Percentiles rank a stretch among this genome's conserved stretches.
Evolutionary conservation across 2,797 vertebrate species (phyloP).

Genomic region (Sparidentex hasta): DNA sequence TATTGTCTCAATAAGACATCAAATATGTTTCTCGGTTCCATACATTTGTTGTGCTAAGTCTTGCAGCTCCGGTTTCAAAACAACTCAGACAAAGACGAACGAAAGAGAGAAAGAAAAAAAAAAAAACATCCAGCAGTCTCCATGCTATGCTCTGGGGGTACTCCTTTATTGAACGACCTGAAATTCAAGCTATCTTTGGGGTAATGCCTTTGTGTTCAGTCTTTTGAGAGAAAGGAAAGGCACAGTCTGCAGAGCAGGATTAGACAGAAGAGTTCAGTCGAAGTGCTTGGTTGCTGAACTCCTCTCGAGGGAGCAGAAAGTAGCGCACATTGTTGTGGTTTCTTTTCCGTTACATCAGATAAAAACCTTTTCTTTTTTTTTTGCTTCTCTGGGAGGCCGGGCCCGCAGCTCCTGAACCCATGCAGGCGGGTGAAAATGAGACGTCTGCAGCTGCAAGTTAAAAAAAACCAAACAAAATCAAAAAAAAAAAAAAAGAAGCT

Average conservation of each 20-base stretch:
- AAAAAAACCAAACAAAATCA: not conserved
- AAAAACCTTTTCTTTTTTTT: constrained; percentile 31
- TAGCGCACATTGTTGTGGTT: constrained; percentile 69
- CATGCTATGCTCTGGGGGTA: constrained; percentile 31
- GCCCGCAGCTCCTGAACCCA: constrained; percentile 58
- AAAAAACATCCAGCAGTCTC: constrained; percentile 16
- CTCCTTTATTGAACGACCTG: constrained; percentile 60
- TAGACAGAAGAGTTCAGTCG: constrained; percentile 67
- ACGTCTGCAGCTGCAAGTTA: constrained; percentile 47
- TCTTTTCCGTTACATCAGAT: constrained; percentile 77
- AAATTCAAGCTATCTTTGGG: constrained; percentile 71
- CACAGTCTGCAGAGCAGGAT: constrained; percentile 70
- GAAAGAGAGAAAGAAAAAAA: not conserved
- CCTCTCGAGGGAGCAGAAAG: constrained; percentile 65
- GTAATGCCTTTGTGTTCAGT: constrained; percentile 69
- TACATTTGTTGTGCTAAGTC: constrained; percentile 12
- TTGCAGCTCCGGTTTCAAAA: constrained; percentile 32
- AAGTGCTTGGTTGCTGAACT: constrained; percentile 74
- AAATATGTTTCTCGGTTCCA: constrained; percentile 19
- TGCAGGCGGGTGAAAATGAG: constrained; percentile 41
- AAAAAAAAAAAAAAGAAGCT: not conserved
- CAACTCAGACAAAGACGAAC: constrained; percentile 3
- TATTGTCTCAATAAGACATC: constrained; percentile 28
- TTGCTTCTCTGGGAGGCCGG: constrained; percentile 19
- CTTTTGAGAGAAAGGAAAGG: constrained; percentile 60